Evolutionary conservation across 1,140 invertebrate species (phyloP).

Genomic region (Pseudomyrmex pallidus): DNA sequence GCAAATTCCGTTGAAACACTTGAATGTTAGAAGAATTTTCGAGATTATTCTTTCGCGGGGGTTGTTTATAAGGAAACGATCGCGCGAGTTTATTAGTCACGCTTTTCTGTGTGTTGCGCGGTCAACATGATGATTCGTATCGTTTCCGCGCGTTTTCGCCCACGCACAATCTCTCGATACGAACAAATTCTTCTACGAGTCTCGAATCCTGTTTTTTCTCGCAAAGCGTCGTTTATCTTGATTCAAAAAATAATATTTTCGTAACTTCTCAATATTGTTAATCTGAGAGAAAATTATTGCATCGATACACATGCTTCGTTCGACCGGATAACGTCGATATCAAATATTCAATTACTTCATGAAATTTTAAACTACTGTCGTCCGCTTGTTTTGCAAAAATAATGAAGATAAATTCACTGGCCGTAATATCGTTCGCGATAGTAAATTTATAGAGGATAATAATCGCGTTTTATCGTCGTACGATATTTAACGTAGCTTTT

Average conservation of each 20-base stretch:
- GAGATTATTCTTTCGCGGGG: constrained; percentile 45
- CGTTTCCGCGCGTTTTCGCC: constrained; percentile 44
- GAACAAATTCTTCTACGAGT: constrained; percentile 38
- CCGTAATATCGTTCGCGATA: too few species aligned
- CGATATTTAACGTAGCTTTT: neutral
- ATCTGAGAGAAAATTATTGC: neutral
- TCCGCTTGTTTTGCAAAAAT: too few species aligned
- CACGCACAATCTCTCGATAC: constrained; percentile 43
- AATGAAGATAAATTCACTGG: too few species aligned
- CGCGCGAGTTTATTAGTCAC: constrained; percentile 66
- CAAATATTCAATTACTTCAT: too few species aligned
- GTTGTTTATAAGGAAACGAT: constrained; percentile 70
- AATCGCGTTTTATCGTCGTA: neutral
- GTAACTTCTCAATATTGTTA: neutral
- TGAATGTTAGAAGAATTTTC: constrained; percentile 27
- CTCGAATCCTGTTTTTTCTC: neutral
- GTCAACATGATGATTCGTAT: constrained; percentile 55
- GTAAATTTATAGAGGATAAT: neutral
- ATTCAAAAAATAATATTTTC: constrained; percentile 7
- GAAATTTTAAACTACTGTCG: too few species aligned
- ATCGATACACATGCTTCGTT: neutral
- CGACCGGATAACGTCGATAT: too few species aligned
- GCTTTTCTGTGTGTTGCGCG: constrained; percentile 16
- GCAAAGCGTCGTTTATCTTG: constrained; percentile 27
- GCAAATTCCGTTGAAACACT: neutral